Evolutionary conservation across 2,113 vertebrate genomes (phyloP), one percentile per base, ranked within the genome.

Genomic region (Smithornis capensis): DNA sequence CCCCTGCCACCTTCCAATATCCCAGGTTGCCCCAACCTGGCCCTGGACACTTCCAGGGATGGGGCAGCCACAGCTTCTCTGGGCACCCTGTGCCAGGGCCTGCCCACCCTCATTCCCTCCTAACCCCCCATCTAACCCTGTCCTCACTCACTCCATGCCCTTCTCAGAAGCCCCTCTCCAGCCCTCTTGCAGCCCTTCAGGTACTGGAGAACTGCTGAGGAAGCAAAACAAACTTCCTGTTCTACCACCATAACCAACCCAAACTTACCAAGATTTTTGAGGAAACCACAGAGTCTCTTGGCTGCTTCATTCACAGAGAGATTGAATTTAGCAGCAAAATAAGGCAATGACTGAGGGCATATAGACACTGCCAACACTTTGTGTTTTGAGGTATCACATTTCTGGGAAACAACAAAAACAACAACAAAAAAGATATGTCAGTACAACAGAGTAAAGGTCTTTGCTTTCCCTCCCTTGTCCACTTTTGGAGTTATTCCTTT

Each of bases 251-350:
- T 21, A 90, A 37, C 14, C 59, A 92, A 77, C 10, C 33, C 59
- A 23, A 57, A 96, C 98, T 98, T 97, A 99, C 99, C 99, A 2
- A 99, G 97, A 89, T 98, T 98, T 97, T 99, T 99, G 88, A 99
- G 98, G 98, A 99, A 99, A 90, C 98, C 97, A 88, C 99, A 99
- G 95, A 99, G 98, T 84, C 98, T 99, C 85, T 97, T 98, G 56
- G 98, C 98, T 27, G 99, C 99, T 91, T 99, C 98, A 8, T 97
- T 97, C 95, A 99, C 93, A 74, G 98, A 98, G 95, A 99, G 73
- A 55, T 89, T 97, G 78, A 99, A 99, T 94, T 99, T 99, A 92
- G 98, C 98, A 73, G 99, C 99, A 95, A 99, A 99, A 96, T 99
- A 99, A 97, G 98, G 98, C 97, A 98, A 97, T 90, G 98, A 98